Evolutionary conservation across 2,888 invertebrate species (phyloP), one percentile per base, ranked within the genome.

Genomic region (Odontocerum albicorne): DNA sequence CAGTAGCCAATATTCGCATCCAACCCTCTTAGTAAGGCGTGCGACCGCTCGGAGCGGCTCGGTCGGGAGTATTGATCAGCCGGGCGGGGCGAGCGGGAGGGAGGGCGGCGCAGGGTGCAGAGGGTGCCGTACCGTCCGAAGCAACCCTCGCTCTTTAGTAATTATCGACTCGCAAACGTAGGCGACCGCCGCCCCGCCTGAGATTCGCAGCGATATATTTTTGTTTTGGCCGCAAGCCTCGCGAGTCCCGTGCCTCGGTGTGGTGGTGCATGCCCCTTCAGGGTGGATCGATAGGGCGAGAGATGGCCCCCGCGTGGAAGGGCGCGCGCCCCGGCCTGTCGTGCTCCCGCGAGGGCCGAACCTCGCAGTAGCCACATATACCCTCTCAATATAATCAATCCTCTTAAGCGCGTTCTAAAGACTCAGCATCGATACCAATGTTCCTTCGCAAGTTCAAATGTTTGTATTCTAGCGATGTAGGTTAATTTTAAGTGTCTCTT

Each of bases 371-470:
- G 19, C 10, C 39, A n/a, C 2, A 13, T 3, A 13, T 31, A 2
- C 10, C 3, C 33, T 12, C 35, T 8, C 35, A 13, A 16, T 16
- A 45, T 12, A 45, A 17, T 19, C 32, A 20, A 45, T 20, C 45
- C 45, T 31, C 21, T 45, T 45, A 33, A 45, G 20, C 22, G 17
- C 12, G 39, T 12, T 19, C 12, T 45, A 45, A 20, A 36, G 36
- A 36, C 36, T 20, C 13, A 12, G 33, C 39, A 21, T 32, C 42
- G 45, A 47, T 49, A 35, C 35, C 50, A 49, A 56, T 60, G 60
- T 60, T 60, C 60, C 54, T 60, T 22, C 56, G 60, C 53, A 60
- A 57, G 60, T 57, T 60, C 47, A 60, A 60, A 57, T 60, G 60
- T 56, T 57, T 60, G 47, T 54, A 46, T 45, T 60, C 57, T 42